Evolutionary conservation across 2,888 invertebrate species (phyloP), one percentile per base, ranked within the genome.

Genomic region (Acleris laterana): DNA sequence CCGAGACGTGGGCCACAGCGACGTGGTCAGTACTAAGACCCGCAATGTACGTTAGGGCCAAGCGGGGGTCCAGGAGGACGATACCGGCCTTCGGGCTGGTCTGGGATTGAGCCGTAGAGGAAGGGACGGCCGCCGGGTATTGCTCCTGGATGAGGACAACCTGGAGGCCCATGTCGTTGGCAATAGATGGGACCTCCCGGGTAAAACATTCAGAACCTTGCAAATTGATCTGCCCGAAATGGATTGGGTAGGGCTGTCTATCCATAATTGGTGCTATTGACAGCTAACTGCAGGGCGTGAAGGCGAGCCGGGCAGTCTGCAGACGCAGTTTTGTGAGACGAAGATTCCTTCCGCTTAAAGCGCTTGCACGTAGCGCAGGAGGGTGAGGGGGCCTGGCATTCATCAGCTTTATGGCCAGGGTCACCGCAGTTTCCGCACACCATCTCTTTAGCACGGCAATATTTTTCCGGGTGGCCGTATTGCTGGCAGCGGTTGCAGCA

Each of bases 401-500:
- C 69, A 0, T 19, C 50, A 0, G 20, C 5, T 0, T 55, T 42
- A 46, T 79, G 78, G 0, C 78, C 77, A 0, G 42, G 9, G 0
- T 66, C 72, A 0, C 78, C 76, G 13, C 78, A 79, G 0, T 62
- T 68, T 0, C 72, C 73, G 19, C 79, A 79, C 0, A 58, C 66
- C 1, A 16, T 22, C 0, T 44, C 48, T 1, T 38, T 44, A 0
- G 72, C 63, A 2, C 71, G 11, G 49, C 78, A 80, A 28, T 69
- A 71, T 3, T 74, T 74, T 1, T 75, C 78, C 0, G 77, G 78
- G 71, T 81, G 77, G 0, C 80, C 81, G 32, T 78, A 80, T 1
- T 70, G 70, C 20, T 82, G 82, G 55, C 82, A 82, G 5, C 70
- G 76, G 0, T 5, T 49, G 62, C 77, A 77, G 69, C 76, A 75